Evolutionary conservation across 2,888 invertebrate species (phyloP), one percentile per base, ranked within the genome.

Genomic region (Synanthedon andrenaeformis): DNA sequence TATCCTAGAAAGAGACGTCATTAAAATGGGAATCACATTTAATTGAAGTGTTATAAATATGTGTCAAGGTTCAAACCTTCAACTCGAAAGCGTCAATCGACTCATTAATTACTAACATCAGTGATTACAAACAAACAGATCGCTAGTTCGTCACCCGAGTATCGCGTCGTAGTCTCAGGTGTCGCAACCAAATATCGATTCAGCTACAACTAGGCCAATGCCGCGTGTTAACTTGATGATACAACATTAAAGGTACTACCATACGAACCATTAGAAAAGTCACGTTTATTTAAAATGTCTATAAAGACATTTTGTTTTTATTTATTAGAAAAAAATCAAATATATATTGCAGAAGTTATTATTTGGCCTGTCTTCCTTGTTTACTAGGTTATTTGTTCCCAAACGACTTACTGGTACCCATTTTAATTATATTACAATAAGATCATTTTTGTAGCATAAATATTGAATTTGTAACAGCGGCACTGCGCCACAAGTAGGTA

Each of bases 101-200:
- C 65, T 64, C 64, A 69, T 62, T 61, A 61, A 64, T 64, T 62
- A 63, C 52, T 35, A 35, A 35, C 45, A 45, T 45, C 56, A 56
- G 56, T 57, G 54, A 56, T 55, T 56, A 55, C 53, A 57, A 53
- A 58, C 49, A 51, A 13, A 53, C 52, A 48, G 42, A 52, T 55
- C 56, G 54, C 62, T 58, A 59, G 58, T 62, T 70, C 76, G 76
- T 76, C 77, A 72, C 70, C 64, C 60, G 65, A 53, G 64, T 76
- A 12, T 13, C 19, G 35, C 35, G 35, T 35, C 35, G 35, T 35
- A 6, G 35, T 35, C 35, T 35, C 35, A 35, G n/a, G 41, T 51
- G 79, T 73, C 72, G 82, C 73, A 82, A 82, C 76, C 72, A 62
- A 78, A 76, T 79, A 82, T 82, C 78, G 76, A 79, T 77, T 70